These are phyloP conservation scores for Neogale vison DNA, from an alignment of 2,113 vertebrate genomes.

Conservation along the genomic window DNA sequence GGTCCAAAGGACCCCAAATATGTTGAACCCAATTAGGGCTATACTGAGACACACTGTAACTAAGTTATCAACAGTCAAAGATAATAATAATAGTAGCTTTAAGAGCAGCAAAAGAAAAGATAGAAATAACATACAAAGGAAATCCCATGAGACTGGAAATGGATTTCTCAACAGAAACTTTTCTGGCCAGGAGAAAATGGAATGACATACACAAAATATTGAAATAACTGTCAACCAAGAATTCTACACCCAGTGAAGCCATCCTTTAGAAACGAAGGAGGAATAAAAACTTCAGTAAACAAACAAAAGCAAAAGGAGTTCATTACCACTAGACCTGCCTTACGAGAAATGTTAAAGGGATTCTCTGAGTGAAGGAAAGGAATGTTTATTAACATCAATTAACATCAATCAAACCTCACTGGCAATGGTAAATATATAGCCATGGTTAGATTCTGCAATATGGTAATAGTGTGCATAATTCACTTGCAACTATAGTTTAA, in stretches of 20 bases:
- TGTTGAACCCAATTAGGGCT: neutral
- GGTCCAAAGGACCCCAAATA: neutral
- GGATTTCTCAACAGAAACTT: neutral
- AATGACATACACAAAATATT: neutral
- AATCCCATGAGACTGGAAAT: neutral
- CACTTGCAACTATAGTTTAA: neutral
- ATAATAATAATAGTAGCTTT: neutral
- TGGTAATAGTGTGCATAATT: neutral
- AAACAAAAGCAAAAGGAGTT: too few relatives aligned
- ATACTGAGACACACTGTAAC: neutral
- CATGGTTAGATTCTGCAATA: neutral
- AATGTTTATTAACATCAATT: neutral
- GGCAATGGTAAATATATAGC: neutral
- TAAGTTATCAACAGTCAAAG: neutral
- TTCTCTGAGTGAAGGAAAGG: neutral
- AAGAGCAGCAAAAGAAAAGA: neutral
- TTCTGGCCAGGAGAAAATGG: neutral
- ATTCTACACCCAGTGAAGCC: neutral
- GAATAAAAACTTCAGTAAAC: neutral
- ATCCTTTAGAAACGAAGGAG: neutral
- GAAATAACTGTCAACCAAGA: neutral
- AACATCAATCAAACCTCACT: neutral
- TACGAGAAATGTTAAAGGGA: neutral
- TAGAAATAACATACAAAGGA: neutral
- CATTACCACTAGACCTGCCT: too few relatives aligned